Base-by-base conservation (phyloP, 1,140 invertebrate genomes). In the Branchinecta lynchi region DNA sequence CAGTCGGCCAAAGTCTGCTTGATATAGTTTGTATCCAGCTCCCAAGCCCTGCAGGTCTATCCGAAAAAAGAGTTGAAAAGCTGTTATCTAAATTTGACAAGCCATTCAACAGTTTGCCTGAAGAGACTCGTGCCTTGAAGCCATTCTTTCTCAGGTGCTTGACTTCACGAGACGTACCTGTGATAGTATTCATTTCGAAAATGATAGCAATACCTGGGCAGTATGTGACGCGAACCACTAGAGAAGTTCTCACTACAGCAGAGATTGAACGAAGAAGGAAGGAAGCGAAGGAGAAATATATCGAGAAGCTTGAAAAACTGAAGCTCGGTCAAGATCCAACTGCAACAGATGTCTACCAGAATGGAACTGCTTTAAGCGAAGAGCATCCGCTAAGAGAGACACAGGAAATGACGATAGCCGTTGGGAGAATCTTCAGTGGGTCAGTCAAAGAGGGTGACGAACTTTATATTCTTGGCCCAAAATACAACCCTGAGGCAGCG, bases 141-240 rank as follows among this genome's bases (percentile, higher is more conserved):
- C 75, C 84, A 74, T 85, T 85, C 72, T 94, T 95, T 77, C 74
- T 87, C 51, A 79, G 81, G 44, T 94, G 92, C 79, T 82, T 84
- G 77, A 79, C 84, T 73, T 80, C 81, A 43, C 75, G 83, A 3
- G 81, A 86, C 71, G 83, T 82, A 70, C 88, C 92, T 72, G 80
- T 92, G 10, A 89, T 98, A 76, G 86, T 90, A 67, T 98, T 92
- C 80, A 85, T 98, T 70, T 97, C 95, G 6, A 98, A 98, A 84
- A 93, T 95, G 90, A 90, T 93, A 81, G 84, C 87, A 70, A 83
- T 89, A n/a, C 51, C 51, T 60, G 51, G 51, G 12, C 51, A 60
- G 51, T 60, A 60, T 60, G 51, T 60, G 51, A 60, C 51, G 1
- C 12, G 51, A 60, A 60, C 17, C 17, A 60, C 12, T 60, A 12